A percentile compares a stretch with the other conserved stretches of the same genome.
These are phyloP conservation scores for Invenusta paracnida DNA, from an alignment of 2,888 invertebrate genomes.

Conservation along the genomic window DNA sequence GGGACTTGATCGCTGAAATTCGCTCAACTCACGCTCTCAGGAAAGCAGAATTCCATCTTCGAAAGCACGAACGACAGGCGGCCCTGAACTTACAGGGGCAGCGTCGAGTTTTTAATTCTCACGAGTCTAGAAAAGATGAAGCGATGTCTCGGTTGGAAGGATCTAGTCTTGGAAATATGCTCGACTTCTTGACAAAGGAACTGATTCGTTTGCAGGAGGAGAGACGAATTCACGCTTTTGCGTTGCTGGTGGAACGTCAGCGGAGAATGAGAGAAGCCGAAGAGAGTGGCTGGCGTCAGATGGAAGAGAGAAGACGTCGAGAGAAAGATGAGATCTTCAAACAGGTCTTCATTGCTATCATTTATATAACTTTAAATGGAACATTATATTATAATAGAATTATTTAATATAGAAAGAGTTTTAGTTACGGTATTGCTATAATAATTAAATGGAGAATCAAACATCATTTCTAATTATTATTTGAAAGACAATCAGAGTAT, in stretches of 20 bases:
- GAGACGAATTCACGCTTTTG: constrained; percentile 73
- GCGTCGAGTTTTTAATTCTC: constrained; percentile 51
- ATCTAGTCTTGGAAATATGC: constrained; percentile 69
- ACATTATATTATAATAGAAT: too few relatives aligned
- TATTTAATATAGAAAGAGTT: too few relatives aligned
- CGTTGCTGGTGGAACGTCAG: constrained; percentile 73
- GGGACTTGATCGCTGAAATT: constrained; percentile 71
- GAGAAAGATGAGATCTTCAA: constrained; percentile 78
- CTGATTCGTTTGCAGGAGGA: constrained; percentile 72
- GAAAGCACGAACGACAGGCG: constrained; percentile 55
- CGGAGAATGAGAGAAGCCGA: constrained; percentile 72
- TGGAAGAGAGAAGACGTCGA: constrained; percentile 69
- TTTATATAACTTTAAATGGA: too few relatives aligned
- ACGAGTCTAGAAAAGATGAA: constrained; percentile 31
- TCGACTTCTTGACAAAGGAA: constrained; percentile 75
- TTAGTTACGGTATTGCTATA: too few relatives aligned
- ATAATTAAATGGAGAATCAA: too few relatives aligned
- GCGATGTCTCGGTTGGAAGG: constrained; percentile 64
- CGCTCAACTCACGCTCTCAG: constrained; percentile 67
- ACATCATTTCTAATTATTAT: too few relatives aligned
- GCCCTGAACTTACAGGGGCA: constrained; percentile 58
- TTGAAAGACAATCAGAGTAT: too few relatives aligned
- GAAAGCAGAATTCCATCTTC: constrained; percentile 62
- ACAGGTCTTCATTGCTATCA: constrained; percentile 63
- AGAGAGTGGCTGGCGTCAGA: constrained; percentile 74